phyloP scores from a whole-genome alignment of 2,888 invertebrate genomes.

The Hypolimnas misippus region DNA sequence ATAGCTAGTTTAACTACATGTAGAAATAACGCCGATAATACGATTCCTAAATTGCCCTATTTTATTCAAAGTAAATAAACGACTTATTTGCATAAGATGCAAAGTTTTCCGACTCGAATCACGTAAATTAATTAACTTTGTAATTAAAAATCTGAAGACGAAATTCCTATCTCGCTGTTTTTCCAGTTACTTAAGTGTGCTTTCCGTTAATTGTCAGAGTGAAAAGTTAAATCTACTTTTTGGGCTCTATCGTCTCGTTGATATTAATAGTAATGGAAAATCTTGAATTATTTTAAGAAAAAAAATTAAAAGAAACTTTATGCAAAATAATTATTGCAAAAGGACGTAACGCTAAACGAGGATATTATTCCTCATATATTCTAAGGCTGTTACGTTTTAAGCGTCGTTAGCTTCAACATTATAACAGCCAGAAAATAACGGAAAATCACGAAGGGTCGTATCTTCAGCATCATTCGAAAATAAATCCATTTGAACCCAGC shows the following conservation, averaged over 20 bases:
- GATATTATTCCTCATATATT: not conserved
- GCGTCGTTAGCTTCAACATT: conserved; percentile 13
- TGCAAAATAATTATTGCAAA: not conserved
- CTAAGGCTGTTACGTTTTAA: conserved; percentile 24
- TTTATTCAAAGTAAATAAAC: conserved; percentile 45
- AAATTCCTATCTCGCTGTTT: conserved; percentile 61
- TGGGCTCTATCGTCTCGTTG: conserved; percentile 33
- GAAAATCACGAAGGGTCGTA: conserved; percentile 58
- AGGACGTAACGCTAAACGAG: not conserved
- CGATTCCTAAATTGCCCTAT: conserved; percentile 13
- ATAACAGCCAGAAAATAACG: conserved; percentile 27
- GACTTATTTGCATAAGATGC: conserved; percentile 71
- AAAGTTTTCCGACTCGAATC: conserved; percentile 63
- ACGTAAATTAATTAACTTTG: conserved; percentile 75
- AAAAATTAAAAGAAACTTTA: not conserved
- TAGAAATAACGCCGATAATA: not conserved
- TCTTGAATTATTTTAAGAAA: too few relatives aligned
- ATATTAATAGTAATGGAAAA: not conserved
- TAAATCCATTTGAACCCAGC: conserved; percentile 68
- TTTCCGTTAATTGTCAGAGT: conserved; percentile 67
- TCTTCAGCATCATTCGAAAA: conserved; percentile 64
- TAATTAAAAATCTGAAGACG: conserved; percentile 68
- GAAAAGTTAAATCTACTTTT: conserved; percentile 61
- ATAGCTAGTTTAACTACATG: too few relatives aligned
- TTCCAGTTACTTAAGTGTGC: conserved; percentile 66